Base-by-base conservation (phyloP, 92 coral and sea anemone genomes). In the Metridium senile region DNA sequence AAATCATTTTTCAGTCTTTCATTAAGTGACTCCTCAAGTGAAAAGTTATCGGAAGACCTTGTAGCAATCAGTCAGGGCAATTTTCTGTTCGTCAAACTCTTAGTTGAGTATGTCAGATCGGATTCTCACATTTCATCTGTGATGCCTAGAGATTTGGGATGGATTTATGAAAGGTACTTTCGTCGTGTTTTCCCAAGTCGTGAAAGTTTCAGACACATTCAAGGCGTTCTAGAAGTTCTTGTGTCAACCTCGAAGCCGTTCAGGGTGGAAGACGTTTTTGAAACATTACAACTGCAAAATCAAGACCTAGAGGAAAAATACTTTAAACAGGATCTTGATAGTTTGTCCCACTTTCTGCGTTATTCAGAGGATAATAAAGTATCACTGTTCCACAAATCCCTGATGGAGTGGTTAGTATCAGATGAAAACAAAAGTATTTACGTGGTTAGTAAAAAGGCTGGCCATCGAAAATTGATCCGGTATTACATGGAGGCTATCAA, bases 381-480 rank as follows among this genome's bases (percentile, higher is more conserved):
- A 6, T 26, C 28, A 1, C 45, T 85, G 19, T 85, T 79, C 34
- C 89, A 85, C 65, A 65, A 79, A 63, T 84, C 89, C 19, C 52
- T 84, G 23, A 52, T 64, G 30, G 95, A 90, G 27, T 90, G 97
- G 97, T 77, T 91, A 26, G 81, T 79, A n/a, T 70, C 80, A 25
- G 82, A 87, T 28, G 82, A 75, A 21, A 74, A 57, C 29, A 43
- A 49, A 25, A 28, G 81, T 54, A 63, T 45, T 19, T 76, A 71
- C 33, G 20, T 33, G n/a, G 67, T 85, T 45, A 63, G 57, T 23
- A 62, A 56, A 43, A 26, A 74, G 19, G 70, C 32, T 1, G 88
- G 88, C 16, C 88, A 84, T 67, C 51, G 72, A 25, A 64, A 70
- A 28, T 66, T 85, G 53, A 76, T 73, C 3, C 58, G 43, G 6